A percentile compares a stretch with the other conserved stretches of the same genome.
Evolutionary conservation across 1,140 invertebrate genomes (phyloP).

Genomic region (Hermetia illucens): DNA sequence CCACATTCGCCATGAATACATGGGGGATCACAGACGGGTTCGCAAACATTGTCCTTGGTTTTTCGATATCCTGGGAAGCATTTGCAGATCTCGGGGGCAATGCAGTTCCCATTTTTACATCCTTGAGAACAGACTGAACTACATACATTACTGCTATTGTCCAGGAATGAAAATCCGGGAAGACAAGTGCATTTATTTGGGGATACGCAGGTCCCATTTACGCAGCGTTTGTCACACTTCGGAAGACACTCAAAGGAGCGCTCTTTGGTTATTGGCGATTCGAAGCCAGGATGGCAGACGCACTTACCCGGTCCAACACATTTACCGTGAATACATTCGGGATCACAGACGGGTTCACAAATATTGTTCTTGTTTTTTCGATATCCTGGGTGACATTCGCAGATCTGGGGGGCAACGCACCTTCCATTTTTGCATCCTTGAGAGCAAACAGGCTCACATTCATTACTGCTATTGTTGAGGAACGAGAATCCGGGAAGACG

Average conservation of each 20-base stretch:
- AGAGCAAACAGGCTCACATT: slow-evolving; percentile 41
- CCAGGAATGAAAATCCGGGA: neutral
- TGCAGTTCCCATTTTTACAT: slow-evolving; percentile 24
- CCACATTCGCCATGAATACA: slow-evolving; percentile 40
- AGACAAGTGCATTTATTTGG: neutral
- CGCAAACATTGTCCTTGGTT: slow-evolving; percentile 7
- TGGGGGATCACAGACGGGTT: slow-evolving; percentile 35
- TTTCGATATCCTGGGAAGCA: neutral
- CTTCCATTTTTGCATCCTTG: slow-evolving; percentile 40
- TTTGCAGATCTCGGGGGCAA: slow-evolving; percentile 15
- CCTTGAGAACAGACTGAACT: neutral
- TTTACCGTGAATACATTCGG: too few species aligned
- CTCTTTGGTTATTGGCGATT: too few species aligned
- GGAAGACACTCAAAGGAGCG: too few species aligned
- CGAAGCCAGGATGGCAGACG: too few species aligned
- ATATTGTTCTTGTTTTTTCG: too few species aligned
- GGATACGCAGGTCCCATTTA: neutral
- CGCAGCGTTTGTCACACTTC: neutral
- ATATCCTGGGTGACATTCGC: slow-evolving; percentile 17
- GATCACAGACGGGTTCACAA: too few species aligned
- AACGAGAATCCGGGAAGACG: neutral
- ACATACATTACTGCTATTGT: slow-evolving; percentile 12
- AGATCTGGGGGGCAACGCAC: slow-evolving; percentile 35
- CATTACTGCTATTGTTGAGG: slow-evolving; percentile 7
- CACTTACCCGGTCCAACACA: too few species aligned